Base-by-base conservation (phyloP, 1,140 invertebrate species). In the Trigoniulus corallinus region DNA sequence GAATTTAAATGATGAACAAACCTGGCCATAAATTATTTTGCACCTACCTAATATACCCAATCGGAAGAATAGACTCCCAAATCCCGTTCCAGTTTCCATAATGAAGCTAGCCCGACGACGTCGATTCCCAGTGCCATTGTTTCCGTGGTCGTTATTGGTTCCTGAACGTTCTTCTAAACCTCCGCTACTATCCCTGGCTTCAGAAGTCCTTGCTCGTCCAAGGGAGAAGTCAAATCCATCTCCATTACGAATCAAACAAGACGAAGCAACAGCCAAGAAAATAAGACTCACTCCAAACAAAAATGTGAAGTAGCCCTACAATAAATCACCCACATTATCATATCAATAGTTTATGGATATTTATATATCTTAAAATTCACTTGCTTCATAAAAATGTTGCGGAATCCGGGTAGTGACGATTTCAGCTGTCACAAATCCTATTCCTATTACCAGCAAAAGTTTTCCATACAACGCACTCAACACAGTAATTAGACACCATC, bases 231-330 rank as follows among this genome's bases (percentile, higher is more conserved):
- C 42, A 45, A 21, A 47, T 21, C 20, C 34, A 26, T 47, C 25
- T 15, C 29, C 29, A 34, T 34, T 34, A 15, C 29, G 29, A 34
- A 34, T 34, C 15, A 98, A 74, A 74, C 94, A 96, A 69, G 88
- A 87, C 74, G 95, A 95, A 43, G 95, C 88, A 70, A 96, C 97
- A 56, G 94, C 72, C 57, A 97, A 77, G 73, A 96, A 97, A 54
- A 94, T 69, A 63, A 97, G 89, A 69, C 88, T 94, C 67, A 83
- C 79, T 56, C 85, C 83, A 69, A 96, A 97, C 42, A 98, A 76
- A 69, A 94, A 98, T 42, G 93, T 88, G 74, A 95, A 97, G 74
- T 96, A 95, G 52, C 84, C 87, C 79, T 98, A 64, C n/a, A 67
- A 65, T 42, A 51, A 55, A 59, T 39, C 49, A 48, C 26, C 48